A percentile compares a stretch with the other conserved stretches of the same genome.
Conservation (phyloP, 2,888 invertebrate species). For the Lithosia quadra region DNA sequence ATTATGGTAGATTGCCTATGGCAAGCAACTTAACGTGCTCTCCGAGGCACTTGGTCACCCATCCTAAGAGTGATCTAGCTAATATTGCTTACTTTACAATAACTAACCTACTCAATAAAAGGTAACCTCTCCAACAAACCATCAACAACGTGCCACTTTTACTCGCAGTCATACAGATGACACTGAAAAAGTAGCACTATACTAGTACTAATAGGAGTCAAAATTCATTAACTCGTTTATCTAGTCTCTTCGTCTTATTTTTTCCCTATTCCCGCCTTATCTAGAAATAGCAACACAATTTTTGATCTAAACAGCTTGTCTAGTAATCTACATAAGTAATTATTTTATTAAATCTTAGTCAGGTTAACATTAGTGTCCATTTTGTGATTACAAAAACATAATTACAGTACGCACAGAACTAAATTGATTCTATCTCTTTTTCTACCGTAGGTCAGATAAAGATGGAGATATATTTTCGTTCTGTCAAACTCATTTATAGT, state of each 20-base stretch:
- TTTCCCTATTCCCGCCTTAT: not conserved
- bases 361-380: not conserved
- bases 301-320: not conserved
- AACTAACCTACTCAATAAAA: too few species aligned
- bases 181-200: not conserved
- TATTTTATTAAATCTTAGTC: not conserved
- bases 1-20: too few species aligned
- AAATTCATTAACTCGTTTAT: not conserved
- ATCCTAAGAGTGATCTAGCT: too few species aligned
- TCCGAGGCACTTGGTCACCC: too few species aligned
- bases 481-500: not conserved
- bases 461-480: not conserved
- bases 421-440: not conserved
- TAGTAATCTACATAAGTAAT: not conserved
- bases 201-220: not conserved
- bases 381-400: not conserved
- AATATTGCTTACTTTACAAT: too few species aligned
- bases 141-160: too few species aligned
- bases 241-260: not conserved
- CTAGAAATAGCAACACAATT: not conserved
- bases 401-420: too few species aligned
- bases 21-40: too few species aligned
- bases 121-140: too few species aligned
- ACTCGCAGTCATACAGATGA: not conserved
- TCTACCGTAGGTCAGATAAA: not conserved